Evolutionary conservation across 2,113 vertebrate genomes (phyloP), one percentile per base, ranked within the genome.

Genomic region (Camelus bactrianus): DNA sequence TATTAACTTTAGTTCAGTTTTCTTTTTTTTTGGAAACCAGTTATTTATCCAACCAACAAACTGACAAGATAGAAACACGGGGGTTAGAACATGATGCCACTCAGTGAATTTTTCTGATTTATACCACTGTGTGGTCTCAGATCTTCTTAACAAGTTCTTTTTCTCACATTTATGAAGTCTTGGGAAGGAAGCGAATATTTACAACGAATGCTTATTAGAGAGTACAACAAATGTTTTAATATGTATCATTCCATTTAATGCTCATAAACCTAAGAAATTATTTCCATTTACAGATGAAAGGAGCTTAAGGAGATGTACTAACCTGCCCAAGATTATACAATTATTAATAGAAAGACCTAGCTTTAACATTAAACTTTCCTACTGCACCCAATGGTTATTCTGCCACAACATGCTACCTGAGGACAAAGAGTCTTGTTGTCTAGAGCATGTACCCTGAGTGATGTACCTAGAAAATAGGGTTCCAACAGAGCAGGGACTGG

Each of bases 81-180:
- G 35, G n/a, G 9, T 42, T 4, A 28, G 9, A 60, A 73, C 52
- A 52, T 76, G 48, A 35, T 77, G 30, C 14, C 11, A 26, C 13
- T 76, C 35, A 16, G 64, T 65, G 81, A 93, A 94, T 79, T 87
- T 69, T 91, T 93, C 46, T 65, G 46, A 91, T 81, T 65, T 93
- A 81, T 70, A 72, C 38, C 9, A 65, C 54, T 30, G 16, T 69
- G 84, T 35, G 30, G 26, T 62, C 94, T 90, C 67, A 62, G 16
- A 86, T 42, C 73, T 87, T 87, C 13, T 94, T 89, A 92, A 52
- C 13, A 89, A 89, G 67, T 62, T 92, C 82, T 90, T 95, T 95
- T 92, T 95, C 46, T 85, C 30, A 84, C 32, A 84, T 70, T 83
- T 94, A 87, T 87, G 26, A 91, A 93, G n/a, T 60, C 80, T 32